Evolutionary conservation across 2,797 vertebrate species (phyloP).

Genomic region (Podarcis lilfordi): DNA sequence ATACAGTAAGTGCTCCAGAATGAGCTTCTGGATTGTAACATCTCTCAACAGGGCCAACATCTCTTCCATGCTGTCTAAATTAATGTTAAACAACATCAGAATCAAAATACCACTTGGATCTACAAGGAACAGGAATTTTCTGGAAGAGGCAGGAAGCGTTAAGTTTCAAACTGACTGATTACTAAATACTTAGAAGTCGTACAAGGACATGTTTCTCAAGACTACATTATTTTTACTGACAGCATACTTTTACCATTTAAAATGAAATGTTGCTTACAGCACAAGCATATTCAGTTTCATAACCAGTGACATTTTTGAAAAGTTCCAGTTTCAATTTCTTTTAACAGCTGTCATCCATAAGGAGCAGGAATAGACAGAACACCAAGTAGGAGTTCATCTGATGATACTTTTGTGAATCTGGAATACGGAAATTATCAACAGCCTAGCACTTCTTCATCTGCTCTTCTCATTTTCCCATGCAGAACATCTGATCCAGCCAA

Average conservation of each 20-base stretch:
- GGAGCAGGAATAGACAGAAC: neutral
- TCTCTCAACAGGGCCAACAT: neutral
- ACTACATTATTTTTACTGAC: neutral
- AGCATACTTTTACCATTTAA: slow-evolving; percentile 32
- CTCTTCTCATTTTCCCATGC: neutral
- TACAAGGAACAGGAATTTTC: slow-evolving; percentile 19
- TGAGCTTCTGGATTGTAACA: neutral
- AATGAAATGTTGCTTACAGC: neutral
- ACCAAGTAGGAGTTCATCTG: neutral
- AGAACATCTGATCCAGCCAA: neutral
- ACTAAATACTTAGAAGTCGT: slow-evolving; percentile 11
- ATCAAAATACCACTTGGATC: neutral
- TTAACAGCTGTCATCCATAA: neutral
- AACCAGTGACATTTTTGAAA: neutral
- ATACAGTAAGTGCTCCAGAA: neutral
- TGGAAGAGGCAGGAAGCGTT: neutral
- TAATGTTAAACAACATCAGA: neutral
- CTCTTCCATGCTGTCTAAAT: neutral
- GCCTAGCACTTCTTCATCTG: neutral
- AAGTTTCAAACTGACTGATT: slow-evolving; percentile 14
- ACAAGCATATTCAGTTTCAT: neutral
- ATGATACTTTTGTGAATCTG: neutral
- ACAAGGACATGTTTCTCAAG: neutral
- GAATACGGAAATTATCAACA: neutral
- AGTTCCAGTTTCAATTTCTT: neutral